phyloP scores from a whole-genome alignment of 30 jellyfish, hydroid and myxozoan species.

The Cassiopea andromeda region DNA sequence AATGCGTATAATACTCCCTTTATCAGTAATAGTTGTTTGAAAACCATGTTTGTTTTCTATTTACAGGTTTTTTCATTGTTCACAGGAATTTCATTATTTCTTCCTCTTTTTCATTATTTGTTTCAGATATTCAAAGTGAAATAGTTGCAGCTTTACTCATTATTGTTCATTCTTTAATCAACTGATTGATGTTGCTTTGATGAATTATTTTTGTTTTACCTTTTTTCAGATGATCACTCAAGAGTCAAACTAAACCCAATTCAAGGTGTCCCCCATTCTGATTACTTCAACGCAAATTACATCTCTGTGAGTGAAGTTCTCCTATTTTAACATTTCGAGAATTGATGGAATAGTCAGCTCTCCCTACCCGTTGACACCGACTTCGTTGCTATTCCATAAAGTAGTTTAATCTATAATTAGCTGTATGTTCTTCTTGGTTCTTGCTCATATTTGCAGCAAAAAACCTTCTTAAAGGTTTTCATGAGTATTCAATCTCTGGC shows the following conservation, averaged over 20 bases:
- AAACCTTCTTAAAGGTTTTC: too few relatives aligned
- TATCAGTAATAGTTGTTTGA: too few relatives aligned
- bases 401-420: too few relatives aligned
- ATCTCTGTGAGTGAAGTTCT: constrained; percentile 62
- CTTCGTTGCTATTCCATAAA: too few relatives aligned
- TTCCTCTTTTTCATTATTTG: neutral
- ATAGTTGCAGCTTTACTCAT: neutral
- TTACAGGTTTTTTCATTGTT: too few relatives aligned
- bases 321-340: neutral
- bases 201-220: neutral
- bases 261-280: constrained; percentile 42
- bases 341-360: too few relatives aligned
- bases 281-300: constrained; percentile 84
- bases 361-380: too few relatives aligned
- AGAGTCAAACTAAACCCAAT: constrained; percentile 69
- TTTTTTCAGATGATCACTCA: constrained; percentile 84
- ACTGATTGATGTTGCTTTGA: neutral
- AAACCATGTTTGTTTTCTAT: too few relatives aligned
- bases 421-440: too few relatives aligned
- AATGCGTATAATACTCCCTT: too few relatives aligned
- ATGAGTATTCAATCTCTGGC: too few relatives aligned
- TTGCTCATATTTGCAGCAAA: too few relatives aligned
- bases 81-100: neutral
- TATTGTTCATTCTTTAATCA: neutral
- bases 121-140: neutral